Percentiles rank a stretch among this genome's conserved stretches.
phyloP scores from a whole-genome alignment of 2,113 vertebrate species.

The Carollia perspicillata region DNA sequence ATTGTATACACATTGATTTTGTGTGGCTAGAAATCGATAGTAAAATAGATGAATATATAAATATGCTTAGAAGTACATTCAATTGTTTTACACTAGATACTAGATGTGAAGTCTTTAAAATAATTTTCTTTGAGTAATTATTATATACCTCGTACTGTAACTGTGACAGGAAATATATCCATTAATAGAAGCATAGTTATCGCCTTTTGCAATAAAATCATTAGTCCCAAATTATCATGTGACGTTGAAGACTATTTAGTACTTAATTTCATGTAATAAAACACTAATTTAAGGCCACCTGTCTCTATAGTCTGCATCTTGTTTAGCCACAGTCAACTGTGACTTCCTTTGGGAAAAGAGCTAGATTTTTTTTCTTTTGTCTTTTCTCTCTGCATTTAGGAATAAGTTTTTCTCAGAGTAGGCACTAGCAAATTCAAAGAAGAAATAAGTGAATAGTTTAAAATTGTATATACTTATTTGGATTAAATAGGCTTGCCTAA shows the following conservation, averaged over 20 bases:
- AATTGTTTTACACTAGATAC: background rate
- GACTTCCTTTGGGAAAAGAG: background rate
- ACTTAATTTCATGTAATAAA: background rate
- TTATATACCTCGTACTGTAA: background rate
- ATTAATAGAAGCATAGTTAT: background rate
- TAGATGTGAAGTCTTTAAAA: slow-evolving; percentile 32
- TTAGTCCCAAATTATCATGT: background rate
- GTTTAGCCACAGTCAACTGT: background rate
- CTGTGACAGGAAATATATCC: background rate
- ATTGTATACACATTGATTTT: slow-evolving; percentile 47
- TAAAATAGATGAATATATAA: slow-evolving; percentile 14
- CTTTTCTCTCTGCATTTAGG: background rate
- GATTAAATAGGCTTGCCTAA: background rate
- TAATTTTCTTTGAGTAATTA: background rate
- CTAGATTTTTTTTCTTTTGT: background rate
- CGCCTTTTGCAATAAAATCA: background rate
- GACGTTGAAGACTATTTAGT: background rate
- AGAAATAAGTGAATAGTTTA: background rate
- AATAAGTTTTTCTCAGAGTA: background rate
- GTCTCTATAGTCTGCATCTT: background rate
- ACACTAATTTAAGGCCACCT: background rate
- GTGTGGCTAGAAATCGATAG: slow-evolving; percentile 56
- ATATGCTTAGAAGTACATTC: slow-evolving; percentile 1
- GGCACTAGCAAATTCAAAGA: background rate
- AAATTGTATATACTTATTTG: background rate